Conservation (phyloP, 2,888 invertebrate genomes). For the Amiota minor region DNA sequence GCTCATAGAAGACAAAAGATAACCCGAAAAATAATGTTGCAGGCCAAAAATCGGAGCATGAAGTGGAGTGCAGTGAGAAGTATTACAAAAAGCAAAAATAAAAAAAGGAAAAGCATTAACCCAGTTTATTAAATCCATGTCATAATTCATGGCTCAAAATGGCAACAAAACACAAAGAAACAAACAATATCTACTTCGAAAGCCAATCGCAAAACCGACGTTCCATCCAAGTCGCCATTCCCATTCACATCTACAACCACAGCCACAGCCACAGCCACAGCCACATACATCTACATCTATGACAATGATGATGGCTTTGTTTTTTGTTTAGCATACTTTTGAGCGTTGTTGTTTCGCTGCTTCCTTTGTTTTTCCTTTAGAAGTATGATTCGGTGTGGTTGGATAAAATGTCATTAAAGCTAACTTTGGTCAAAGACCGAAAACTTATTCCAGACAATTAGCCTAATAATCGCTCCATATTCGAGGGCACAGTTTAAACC, state of each 20-base stretch:
- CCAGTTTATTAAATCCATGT: conserved; percentile 66
- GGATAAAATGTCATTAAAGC: conserved; percentile 55
- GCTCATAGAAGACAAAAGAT: conserved; percentile 14
- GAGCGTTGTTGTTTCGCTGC: not conserved
- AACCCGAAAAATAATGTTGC: conserved; percentile 20
- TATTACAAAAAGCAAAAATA: not conserved
- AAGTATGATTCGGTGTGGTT: too few species aligned
- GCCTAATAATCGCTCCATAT: conserved; percentile 57
- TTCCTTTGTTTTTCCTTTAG: too few species aligned
- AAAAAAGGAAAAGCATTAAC: conserved; percentile 54
- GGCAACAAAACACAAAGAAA: not conserved
- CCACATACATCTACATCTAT: too few species aligned
- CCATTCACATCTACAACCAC: too few species aligned
- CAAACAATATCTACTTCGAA: conserved; percentile 2
- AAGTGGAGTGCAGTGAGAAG: not conserved
- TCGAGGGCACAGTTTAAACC: conserved; percentile 1
- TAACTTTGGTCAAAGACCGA: conserved; percentile 38
- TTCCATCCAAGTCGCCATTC: too few species aligned
- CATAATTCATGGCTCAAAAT: conserved; percentile 47
- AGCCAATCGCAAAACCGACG: conserved; percentile 11
- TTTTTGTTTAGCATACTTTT: conserved; percentile 26
- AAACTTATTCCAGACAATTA: conserved; percentile 59
- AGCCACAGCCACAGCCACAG: too few species aligned
- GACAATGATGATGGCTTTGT: not conserved
- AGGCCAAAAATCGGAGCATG: conserved; percentile 8